Evolutionary conservation across 2,888 invertebrate species (phyloP).

Genomic region (Harpalus rufipes): DNA sequence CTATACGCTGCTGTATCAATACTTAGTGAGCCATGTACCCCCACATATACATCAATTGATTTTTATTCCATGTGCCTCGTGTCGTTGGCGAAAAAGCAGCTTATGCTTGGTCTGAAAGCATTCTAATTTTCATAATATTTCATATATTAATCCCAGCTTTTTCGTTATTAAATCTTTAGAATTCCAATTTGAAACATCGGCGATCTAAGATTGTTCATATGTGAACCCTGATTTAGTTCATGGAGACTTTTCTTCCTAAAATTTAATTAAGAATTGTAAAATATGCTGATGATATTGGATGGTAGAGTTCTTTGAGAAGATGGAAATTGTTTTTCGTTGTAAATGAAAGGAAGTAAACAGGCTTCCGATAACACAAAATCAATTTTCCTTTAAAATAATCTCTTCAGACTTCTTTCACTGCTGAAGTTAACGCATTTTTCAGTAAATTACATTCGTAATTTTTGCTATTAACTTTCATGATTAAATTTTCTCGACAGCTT

Average conservation of each 20-base stretch:
- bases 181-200: background rate
- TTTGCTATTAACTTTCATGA: background rate
- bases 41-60: too few relatives aligned
- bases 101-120: background rate
- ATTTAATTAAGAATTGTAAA: constrained; percentile 1
- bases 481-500: background rate
- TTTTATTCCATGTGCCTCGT: too few relatives aligned
- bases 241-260: background rate
- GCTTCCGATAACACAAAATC: constrained; percentile 1
- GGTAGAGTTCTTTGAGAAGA: background rate
- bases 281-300: background rate
- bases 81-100: background rate
- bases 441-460: background rate
- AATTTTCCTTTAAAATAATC: constrained; percentile 7
- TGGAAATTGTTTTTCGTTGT: constrained; percentile 6
- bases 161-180: background rate
- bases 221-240: background rate
- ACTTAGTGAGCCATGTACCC: too few relatives aligned
- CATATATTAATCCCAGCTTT: background rate
- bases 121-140: background rate
- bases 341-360: background rate
- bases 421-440: background rate
- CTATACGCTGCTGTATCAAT: too few relatives aligned
- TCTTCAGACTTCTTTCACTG: background rate
- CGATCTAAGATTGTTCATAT: background rate